Evolutionary conservation across 30 jellyfish, hydroid and myxozoan species (phyloP).

Genomic region (Pelagia noctiluca): DNA sequence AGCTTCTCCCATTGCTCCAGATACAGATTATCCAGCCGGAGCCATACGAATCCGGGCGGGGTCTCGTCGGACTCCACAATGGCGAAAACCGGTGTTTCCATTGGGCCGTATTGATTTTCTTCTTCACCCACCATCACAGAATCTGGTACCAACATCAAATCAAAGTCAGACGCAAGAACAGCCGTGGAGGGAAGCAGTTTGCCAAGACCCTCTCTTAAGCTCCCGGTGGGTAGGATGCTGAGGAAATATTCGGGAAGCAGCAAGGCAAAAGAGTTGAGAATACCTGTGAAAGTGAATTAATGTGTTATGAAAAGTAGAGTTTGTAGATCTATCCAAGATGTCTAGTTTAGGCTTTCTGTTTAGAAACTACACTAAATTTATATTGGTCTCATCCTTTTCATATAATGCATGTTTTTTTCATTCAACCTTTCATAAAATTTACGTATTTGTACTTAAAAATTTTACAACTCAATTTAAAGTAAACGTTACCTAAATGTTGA

Average conservation of each 20-base stretch:
- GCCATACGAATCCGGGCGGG: conserved; percentile 49
- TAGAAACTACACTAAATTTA: no score
- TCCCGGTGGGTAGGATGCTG: conserved; percentile 67
- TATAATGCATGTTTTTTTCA: no score
- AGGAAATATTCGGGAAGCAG: conserved; percentile 64
- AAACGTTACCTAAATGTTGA: no score
- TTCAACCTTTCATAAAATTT: no score
- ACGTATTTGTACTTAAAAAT: no score
- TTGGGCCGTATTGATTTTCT: conserved; percentile 2
- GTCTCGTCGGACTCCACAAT: conserved; percentile 31
- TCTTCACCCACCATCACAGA: conserved; percentile 34
- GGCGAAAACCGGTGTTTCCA: conserved; percentile 35
- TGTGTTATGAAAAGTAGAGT: no score
- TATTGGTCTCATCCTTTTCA: no score
- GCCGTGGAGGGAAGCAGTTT: conserved; percentile 65
- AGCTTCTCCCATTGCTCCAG: conserved; percentile 55
- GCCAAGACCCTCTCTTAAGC: conserved; percentile 74
- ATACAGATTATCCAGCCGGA: conserved; percentile 50
- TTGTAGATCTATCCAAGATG: no score
- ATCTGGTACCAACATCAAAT: conserved; percentile 65
- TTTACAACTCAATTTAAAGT: no score
- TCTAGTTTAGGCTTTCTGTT: no score
- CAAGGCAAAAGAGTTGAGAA: conserved; percentile 31
- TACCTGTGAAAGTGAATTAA: no score
- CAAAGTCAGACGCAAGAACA: conserved; percentile 61